Base-by-base conservation (phyloP, 92 coral and sea anemone species). In the Porites cylindrica region DNA sequence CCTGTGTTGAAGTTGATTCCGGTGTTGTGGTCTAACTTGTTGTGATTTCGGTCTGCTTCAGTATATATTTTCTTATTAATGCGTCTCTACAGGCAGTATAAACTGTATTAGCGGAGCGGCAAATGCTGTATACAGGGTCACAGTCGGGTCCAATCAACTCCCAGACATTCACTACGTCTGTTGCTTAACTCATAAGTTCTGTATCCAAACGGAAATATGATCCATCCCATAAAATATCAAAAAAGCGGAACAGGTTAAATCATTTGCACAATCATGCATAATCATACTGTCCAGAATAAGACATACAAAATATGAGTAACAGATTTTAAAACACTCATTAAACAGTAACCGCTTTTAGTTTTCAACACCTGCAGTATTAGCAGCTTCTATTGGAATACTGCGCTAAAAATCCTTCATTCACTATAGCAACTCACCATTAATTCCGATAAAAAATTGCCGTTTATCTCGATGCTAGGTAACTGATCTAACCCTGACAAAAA, bases 51-150 rank as follows among this genome's bases (percentile, higher is more conserved):
- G 87, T 47, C 14, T 73, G 72, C n/a, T 51, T 61, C 62, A 83
- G 64, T 2, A 90, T 76, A 73, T 97, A 97, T 81, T 95, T 97
- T 64, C 99, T 89, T 29, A 97, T 93, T 32, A 43, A 76, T 0
- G 93, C 93, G 69, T 97, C 99, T 65, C 99, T 93, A 60, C 99
- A 91, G 23, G 94, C 95, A 29, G 97, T 92, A 85, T 95, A 95
- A 72, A 97, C 85, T 24, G 94, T 79, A 32, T 88, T 90, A 50
- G 84, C 83, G 75, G 87, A 86, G 14, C 85, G 80, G 66, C 97
- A 86, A 32, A 91, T 84, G 80, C 85, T 93, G 50, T 97, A 95
- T 6, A 97, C 95, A 13, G 99, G 93, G 78, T 97, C 98, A 82
- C 94, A 95, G 53, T 97, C 95, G 2, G 98, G 98, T 21, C 99